Conservation (phyloP, 2,888 invertebrate species). For the Drosophila kanekoi region DNA sequence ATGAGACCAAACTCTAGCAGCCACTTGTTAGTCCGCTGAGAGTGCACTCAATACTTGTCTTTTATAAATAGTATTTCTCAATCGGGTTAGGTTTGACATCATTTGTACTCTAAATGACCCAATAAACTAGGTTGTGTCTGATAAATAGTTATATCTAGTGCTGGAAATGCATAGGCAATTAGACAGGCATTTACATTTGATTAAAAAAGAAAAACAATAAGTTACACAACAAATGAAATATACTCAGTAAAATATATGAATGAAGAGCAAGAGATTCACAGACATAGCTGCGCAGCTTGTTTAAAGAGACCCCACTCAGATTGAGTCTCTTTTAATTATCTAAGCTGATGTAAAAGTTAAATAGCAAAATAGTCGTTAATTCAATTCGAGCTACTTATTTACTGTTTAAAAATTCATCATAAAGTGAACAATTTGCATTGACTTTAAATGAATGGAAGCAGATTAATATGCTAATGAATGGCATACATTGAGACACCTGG, state of each 20-base stretch:
- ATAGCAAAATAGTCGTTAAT: not conserved
- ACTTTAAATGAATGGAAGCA: not conserved
- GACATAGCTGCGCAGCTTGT: too few relatives aligned
- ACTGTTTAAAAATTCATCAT: not conserved
- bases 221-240: not conserved
- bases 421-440: conserved; percentile 1
- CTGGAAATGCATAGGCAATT: conserved; percentile 17
- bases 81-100: conserved; percentile 5
- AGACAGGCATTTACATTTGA: not conserved
- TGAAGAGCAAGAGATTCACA: too few relatives aligned
- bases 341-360: not conserved
- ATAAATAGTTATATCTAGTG: conserved; percentile 26
- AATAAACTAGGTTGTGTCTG: conserved; percentile 29
- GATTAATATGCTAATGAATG: conserved; percentile 29
- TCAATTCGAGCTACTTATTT: not conserved
- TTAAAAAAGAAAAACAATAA: too few relatives aligned
- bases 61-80: conserved; percentile 9
- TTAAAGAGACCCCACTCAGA: not conserved
- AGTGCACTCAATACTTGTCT: conserved; percentile 34
- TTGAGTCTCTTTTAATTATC: not conserved
- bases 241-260: too few relatives aligned
- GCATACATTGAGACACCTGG: conserved; percentile 6
- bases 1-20: conserved; percentile 26
- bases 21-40: conserved; percentile 42
- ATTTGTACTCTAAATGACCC: conserved; percentile 36